Percentiles rank a stretch among this genome's conserved stretches.
These are phyloP conservation scores for Rhynchomys soricoides DNA, from an alignment of 2,113 vertebrate genomes.

Conservation along the genomic window DNA sequence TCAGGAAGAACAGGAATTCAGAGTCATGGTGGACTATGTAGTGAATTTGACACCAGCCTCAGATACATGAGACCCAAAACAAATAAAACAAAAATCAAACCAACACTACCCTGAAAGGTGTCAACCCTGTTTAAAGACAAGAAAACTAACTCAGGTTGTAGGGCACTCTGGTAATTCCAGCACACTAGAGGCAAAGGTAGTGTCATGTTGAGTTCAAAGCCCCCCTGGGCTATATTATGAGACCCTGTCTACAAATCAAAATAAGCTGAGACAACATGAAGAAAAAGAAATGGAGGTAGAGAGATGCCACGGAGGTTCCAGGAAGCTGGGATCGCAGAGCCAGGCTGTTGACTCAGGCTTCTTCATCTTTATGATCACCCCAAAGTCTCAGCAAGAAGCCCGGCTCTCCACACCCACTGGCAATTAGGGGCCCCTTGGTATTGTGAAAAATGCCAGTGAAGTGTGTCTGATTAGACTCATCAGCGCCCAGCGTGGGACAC, in stretches of 20 bases:
- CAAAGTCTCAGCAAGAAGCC: slow-evolving; percentile 36
- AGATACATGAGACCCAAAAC: neutral
- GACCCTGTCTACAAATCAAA: neutral
- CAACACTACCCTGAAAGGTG: neutral
- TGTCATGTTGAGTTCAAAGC: neutral
- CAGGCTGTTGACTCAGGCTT: slow-evolving; percentile 5
- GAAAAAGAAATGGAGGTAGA: neutral
- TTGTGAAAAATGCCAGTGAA: slow-evolving; percentile 46
- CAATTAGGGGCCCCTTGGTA: slow-evolving; percentile 61
- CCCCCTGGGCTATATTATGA: neutral
- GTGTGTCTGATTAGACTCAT: slow-evolving; percentile 77
- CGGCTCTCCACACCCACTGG: slow-evolving; percentile 43
- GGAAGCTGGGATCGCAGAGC: neutral
- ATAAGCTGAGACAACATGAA: neutral
- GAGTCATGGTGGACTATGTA: neutral
- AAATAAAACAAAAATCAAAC: neutral
- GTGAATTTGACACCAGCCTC: neutral
- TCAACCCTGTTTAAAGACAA: slow-evolving; percentile 13
- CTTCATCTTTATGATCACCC: slow-evolving; percentile 44
- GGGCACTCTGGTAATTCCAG: neutral
- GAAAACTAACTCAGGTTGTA: neutral
- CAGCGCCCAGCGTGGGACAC: slow-evolving; percentile 77
- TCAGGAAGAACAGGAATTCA: neutral
- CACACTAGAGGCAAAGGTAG: neutral
- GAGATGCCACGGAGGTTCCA: neutral